These are phyloP conservation scores for Lanius collurio DNA, from an alignment of 2,113 vertebrate genomes.

Conservation along the genomic window DNA sequence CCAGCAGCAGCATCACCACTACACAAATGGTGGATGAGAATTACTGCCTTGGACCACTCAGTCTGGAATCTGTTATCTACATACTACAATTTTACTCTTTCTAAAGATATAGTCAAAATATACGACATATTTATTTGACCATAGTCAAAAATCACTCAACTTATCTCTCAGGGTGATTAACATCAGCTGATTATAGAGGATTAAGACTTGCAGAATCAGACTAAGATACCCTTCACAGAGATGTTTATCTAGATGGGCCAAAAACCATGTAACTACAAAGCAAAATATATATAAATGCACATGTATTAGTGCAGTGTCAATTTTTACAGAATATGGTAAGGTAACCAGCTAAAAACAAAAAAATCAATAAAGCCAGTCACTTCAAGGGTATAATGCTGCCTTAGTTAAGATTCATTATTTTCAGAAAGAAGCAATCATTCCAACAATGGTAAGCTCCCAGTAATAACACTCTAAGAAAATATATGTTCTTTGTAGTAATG, in stretches of 20 bases:
- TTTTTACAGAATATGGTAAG: not conserved
- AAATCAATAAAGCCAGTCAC: not conserved
- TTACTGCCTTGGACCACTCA: not conserved
- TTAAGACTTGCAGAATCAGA: not conserved
- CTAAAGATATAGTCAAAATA: not conserved
- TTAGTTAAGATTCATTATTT: not conserved
- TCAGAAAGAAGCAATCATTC: not conserved
- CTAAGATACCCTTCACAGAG: not conserved
- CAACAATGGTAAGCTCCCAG: not conserved
- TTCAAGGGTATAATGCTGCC: not conserved
- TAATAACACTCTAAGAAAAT: not conserved
- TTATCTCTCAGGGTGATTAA: not conserved
- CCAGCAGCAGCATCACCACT: not conserved
- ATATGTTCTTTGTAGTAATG: not conserved
- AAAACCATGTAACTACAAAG: not conserved
- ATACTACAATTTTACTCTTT: not conserved
- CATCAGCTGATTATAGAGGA: not conserved
- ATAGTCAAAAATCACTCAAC: not conserved
- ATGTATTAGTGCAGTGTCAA: not conserved
- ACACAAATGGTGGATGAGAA: not conserved
- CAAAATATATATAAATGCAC: not conserved
- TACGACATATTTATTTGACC: not conserved
- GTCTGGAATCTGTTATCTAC: not conserved
- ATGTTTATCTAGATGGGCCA: not conserved
- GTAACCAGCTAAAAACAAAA: not conserved